A percentile compares a stretch with the other conserved stretches of the same genome.
phyloP scores from a whole-genome alignment of 2,888 invertebrate genomes.

The Drosophila subquinaria region DNA sequence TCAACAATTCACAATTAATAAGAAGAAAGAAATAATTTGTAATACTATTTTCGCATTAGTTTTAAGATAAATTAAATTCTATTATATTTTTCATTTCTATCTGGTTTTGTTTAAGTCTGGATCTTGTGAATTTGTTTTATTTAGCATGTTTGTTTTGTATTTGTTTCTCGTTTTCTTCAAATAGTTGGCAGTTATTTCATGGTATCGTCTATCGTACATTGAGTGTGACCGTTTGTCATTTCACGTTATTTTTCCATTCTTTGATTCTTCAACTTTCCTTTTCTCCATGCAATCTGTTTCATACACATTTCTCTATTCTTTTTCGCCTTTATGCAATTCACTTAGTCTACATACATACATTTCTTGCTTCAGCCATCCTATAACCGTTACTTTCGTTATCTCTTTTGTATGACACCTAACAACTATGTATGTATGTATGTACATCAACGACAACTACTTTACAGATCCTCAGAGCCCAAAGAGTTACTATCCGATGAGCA shows the following conservation, averaged over 20 bases:
- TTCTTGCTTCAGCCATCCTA: conserved; percentile 5
- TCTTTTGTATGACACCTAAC: conserved; percentile 29
- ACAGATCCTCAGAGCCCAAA: conserved; percentile 84
- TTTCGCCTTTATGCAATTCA: background rate
- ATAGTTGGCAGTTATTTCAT: conserved; percentile 36
- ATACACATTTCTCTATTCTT: background rate
- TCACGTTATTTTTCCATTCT: conserved; percentile 11
- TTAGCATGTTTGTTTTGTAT: background rate
- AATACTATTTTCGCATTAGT: too few relatives aligned
- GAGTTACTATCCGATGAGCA: conserved; percentile 85
- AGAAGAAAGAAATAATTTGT: too few relatives aligned
- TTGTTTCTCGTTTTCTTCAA: background rate
- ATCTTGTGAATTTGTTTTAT: background rate
- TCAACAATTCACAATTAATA: too few relatives aligned
- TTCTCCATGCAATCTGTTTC: conserved; percentile 6
- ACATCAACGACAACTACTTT: conserved; percentile 61
- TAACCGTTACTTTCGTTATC: conserved; percentile 32
- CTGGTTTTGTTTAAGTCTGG: background rate
- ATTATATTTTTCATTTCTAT: too few relatives aligned
- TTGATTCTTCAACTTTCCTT: background rate
- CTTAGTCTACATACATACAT: background rate
- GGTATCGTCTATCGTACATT: background rate
- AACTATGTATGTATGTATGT: conserved; percentile 5
- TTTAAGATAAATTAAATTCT: too few relatives aligned
- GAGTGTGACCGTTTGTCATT: conserved; percentile 38